Evolutionary conservation across 2,888 invertebrate genomes (phyloP).

Genomic region (Napeogenes sylphis): DNA sequence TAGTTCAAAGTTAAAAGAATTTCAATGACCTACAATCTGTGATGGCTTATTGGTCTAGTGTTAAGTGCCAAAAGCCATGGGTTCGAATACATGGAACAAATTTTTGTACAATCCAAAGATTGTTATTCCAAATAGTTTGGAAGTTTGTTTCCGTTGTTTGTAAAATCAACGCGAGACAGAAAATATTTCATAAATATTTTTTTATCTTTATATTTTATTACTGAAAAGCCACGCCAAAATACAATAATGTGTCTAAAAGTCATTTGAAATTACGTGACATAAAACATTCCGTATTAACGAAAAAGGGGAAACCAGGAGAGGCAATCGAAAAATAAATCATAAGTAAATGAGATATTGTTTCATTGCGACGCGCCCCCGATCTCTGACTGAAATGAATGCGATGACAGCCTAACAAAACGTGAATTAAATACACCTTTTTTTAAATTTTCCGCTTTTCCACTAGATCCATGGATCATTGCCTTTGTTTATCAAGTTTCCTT

Average conservation of each 20-base stretch:
- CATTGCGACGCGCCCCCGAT: slow-evolving; percentile 42
- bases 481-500: slow-evolving; percentile 29
- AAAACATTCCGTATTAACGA: slow-evolving; percentile 45
- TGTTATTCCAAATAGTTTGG: too few species aligned
- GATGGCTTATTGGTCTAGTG: too few species aligned
- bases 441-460: slow-evolving; percentile 30
- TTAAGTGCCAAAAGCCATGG: too few species aligned
- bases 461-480: slow-evolving; percentile 33
- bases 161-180: too few species aligned
- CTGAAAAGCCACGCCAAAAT: slow-evolving; percentile 2
- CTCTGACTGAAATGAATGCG: slow-evolving; percentile 54
- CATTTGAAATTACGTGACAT: slow-evolving; percentile 42
- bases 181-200: too few species aligned
- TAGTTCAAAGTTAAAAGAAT: neutral
- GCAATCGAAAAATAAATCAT: slow-evolving; percentile 64
- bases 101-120: too few species aligned
- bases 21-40: neutral
- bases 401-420: slow-evolving; percentile 58
- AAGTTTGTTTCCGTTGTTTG: too few species aligned
- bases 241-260: slow-evolving; percentile 10
- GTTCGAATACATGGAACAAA: too few species aligned
- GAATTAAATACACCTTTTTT: slow-evolving; percentile 46
- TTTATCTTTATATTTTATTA: neutral
- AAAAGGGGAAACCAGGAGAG: slow-evolving; percentile 52
- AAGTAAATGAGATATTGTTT: slow-evolving; percentile 65